A percentile compares a stretch with the other conserved stretches of the same genome.
These are phyloP conservation scores for Trichogramma pretiosum DNA, from an alignment of 1,140 invertebrate species.

Conservation along the genomic window DNA sequence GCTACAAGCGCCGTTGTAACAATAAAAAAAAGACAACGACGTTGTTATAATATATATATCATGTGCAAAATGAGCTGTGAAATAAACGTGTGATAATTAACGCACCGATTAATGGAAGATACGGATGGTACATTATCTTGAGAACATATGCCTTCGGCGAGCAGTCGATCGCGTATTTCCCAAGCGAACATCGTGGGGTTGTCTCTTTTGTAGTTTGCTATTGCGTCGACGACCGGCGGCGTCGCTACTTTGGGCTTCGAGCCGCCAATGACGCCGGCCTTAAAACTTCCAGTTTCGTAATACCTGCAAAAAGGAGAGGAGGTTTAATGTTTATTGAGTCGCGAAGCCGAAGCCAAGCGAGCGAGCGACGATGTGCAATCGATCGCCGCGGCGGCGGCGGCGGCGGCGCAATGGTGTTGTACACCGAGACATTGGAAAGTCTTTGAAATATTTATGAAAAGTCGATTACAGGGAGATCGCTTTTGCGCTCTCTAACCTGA, in stretches of 20 bases:
- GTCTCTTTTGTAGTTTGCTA: slow-evolving; percentile 95
- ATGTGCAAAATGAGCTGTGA: no score
- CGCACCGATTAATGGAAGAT: slow-evolving; percentile 97
- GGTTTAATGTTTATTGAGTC: no score
- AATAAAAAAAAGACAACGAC: neutral
- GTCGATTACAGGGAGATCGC: no score
- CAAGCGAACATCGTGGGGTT: slow-evolving; percentile 99
- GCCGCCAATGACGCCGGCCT: slow-evolving; percentile 96
- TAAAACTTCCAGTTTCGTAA: slow-evolving; percentile 98
- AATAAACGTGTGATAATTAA: no score
- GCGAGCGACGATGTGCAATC: no score
- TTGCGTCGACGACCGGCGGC: slow-evolving; percentile 95
- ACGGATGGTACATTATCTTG: slow-evolving; percentile 98
- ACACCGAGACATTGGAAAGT: no score
- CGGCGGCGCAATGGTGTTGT: no score
- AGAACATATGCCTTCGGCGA: slow-evolving; percentile 94
- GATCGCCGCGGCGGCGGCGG: no score
- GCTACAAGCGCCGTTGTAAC: slow-evolving; percentile 1
- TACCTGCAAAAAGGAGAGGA: slow-evolving; percentile 60
- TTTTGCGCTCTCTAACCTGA: no score
- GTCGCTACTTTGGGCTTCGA: slow-evolving; percentile 99
- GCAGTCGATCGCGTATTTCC: slow-evolving; percentile 95
- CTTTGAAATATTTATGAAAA: no score
- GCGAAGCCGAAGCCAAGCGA: no score
- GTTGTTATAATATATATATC: no score